Conservation (phyloP, 2,797 vertebrate species). For the Clangula hyemalis region DNA sequence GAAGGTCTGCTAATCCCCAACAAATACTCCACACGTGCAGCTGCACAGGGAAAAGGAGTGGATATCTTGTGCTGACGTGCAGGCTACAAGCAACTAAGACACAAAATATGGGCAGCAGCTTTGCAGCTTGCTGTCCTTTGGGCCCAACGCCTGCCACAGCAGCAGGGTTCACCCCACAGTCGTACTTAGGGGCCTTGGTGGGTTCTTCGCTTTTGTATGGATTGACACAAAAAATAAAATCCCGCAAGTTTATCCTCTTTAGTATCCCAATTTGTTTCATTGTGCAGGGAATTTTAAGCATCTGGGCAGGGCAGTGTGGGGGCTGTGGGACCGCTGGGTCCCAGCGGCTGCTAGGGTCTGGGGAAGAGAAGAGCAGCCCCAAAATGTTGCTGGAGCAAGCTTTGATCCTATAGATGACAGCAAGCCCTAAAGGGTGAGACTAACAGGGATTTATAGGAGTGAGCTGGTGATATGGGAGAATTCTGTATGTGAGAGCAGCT, state of each 20-base stretch:
- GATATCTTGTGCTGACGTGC: background rate
- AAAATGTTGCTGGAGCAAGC: fast-evolving
- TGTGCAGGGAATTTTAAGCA: too few species aligned
- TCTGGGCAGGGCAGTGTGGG: too few species aligned
- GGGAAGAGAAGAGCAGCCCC: background rate
- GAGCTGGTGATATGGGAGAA: too few species aligned
- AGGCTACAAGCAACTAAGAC: background rate
- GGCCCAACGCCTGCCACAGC: background rate
- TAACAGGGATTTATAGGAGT: too few species aligned
- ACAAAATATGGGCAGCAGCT: background rate
- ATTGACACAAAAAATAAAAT: background rate
- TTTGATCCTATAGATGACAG: background rate
- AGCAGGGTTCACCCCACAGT: background rate
- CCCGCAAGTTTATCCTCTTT: background rate
- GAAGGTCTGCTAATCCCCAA: too few species aligned
- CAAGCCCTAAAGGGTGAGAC: too few species aligned
- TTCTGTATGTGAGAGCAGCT: too few species aligned
- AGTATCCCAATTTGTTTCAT: background rate
- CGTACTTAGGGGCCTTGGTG: fast-evolving
- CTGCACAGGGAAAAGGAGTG: background rate
- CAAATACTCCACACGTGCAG: fast-evolving
- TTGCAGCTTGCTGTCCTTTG: background rate
- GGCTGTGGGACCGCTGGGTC: background rate
- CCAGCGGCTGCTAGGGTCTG: background rate
- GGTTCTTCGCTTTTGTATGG: background rate